Evolutionary conservation across 1,140 invertebrate genomes (phyloP), one percentile per base, ranked within the genome.

Genomic region (silkworm (Bombyx mori)): DNA sequence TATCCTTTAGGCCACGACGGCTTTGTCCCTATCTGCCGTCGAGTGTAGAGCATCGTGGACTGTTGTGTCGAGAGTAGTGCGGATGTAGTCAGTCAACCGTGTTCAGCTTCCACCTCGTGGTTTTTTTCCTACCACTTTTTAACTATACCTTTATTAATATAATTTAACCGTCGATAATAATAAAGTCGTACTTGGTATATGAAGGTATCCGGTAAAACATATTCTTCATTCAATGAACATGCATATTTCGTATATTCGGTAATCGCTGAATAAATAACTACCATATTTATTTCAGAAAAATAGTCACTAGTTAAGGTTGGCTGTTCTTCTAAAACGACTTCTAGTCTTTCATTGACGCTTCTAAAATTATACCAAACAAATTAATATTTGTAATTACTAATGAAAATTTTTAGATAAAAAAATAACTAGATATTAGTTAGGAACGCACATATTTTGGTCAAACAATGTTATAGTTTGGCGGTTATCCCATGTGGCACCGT

Each of bases 401-500:
- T 47, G 2, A 47, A 47, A 47, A 1, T 3, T 6, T 2, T 47
- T 9, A 18, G n/a, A 47, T 47, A 47, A 47, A 47, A 47, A 47
- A 50, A 3, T 8, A 50, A 50, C 9, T 50, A 12, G 22, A 50
- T 22, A 50, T 4, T 50, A 9, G 12, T 49, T 49, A 8, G 4
- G 8, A 4, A 57, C 62, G 51, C 71, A 85, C 84, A 48, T 61
- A 54, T 82, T 74, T 52, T 75, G 73, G 47, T 79, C 68, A 58
- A 82, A 87, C 12, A 71, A 42, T 8, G 82, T 82, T 6, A 79
- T 43, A 12, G 71, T 79, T 60, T 87, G 84, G 10, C 80, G 65
- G 61, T 77, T 82, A 58, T 85, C 84, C 84, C 84, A 87, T 6
- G 77, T 77, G 7, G 70, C 48, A 35, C 65, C 71, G 64, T 79